Evolutionary conservation across 1,140 invertebrate species (phyloP), one percentile per base, ranked within the genome.

Genomic region (Pogonomyrmex californicus): DNA sequence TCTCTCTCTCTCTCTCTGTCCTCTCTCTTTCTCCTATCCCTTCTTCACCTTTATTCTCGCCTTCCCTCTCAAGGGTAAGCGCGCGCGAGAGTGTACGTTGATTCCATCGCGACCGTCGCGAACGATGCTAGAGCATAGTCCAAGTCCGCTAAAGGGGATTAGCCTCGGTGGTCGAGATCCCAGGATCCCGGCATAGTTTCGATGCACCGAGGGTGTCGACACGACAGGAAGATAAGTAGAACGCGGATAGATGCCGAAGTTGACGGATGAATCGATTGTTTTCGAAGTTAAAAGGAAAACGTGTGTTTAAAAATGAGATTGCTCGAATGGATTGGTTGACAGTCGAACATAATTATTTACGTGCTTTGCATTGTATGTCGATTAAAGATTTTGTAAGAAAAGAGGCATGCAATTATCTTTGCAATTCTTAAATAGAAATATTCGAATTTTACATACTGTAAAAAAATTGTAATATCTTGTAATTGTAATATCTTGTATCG

Each of bases 191-290:
- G 14, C 33, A 62, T 51, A 51, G 79, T 68, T 85, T 88, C 86
- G 58, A 17, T 70, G 41, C 58, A 70, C 33, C 62, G 14, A 41
- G 33, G 62, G 54, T 56, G 58, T 10, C 65, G 10, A 73, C 41
- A 62, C 36, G 58, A 81, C 62, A 65, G 47, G 47, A 47, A 51
- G 58, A 68, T 78, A 88, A 88, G 66, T 88, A 56, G 66, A 86
- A 65, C 82, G 60, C 65, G 44, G 44, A 58, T 56, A 75, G 62
- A 63, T 79, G 75, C 58, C 44, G 71, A 14, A 58, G 41, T 89
- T 89, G 66, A 86, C 71, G 54, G 71, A 86, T 85, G 60, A 51
- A 65, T 86, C 87, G 86, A 88, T 85, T 82, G 58, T 73, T 89
- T 36, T 75, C 41, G 2, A 85, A 88, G 58, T 71, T 79, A 44